Evolutionary conservation across 2,113 vertebrate genomes (phyloP).

Genomic region (Machaerirhynchus nigripectus): DNA sequence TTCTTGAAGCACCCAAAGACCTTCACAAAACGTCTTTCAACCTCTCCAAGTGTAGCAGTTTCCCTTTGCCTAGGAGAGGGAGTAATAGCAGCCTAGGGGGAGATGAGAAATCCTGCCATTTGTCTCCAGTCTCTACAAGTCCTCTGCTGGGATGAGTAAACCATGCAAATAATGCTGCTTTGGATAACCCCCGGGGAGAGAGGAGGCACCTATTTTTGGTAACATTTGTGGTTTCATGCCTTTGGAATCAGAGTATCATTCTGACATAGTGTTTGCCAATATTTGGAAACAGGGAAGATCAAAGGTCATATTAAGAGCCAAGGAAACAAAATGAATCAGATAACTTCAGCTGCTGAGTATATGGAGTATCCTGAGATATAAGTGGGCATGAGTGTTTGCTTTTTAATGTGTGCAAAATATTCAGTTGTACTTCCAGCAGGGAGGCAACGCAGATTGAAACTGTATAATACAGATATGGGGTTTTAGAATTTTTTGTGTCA

Average conservation of each 20-base stretch:
- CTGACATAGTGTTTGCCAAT: not conserved
- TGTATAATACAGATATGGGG: not conserved
- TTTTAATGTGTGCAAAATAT: not conserved
- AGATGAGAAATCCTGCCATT: not conserved
- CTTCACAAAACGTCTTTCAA: not conserved
- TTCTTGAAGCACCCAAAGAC: not conserved
- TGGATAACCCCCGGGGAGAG: not conserved
- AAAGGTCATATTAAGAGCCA: not conserved
- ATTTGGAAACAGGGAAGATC: not conserved
- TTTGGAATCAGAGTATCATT: not conserved
- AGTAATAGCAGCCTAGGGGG: not conserved
- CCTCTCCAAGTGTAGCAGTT: not conserved
- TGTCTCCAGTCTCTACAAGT: not conserved
- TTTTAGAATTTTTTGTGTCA: not conserved
- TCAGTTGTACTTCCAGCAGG: not conserved
- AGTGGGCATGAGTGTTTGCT: not conserved
- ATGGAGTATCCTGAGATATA: not conserved
- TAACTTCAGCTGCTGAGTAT: not conserved
- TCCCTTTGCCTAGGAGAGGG: not conserved
- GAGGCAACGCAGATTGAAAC: not conserved
- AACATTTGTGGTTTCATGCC: not conserved
- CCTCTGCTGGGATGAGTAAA: not conserved
- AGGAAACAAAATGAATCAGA: not conserved
- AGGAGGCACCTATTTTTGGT: not conserved
- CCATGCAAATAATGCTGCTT: not conserved